Conservation (phyloP, 64 coral and sea anemone genomes). For the Orbicella faveolata region DNA sequence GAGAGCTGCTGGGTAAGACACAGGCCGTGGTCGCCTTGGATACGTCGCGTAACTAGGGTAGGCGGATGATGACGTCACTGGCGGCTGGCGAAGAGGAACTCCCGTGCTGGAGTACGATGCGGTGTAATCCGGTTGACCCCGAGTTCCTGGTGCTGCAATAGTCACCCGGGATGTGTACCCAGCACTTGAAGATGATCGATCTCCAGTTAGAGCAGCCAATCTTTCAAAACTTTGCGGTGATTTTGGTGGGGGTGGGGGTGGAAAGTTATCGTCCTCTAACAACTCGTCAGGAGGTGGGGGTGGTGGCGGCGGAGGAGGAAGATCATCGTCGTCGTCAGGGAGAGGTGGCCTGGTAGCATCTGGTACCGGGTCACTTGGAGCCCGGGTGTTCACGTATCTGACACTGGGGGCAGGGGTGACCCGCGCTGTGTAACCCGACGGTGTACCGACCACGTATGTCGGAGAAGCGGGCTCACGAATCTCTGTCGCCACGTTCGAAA, state of each 20-base stretch:
- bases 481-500: slow-evolving; percentile 80
- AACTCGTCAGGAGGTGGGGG: slow-evolving; percentile 61
- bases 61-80: slow-evolving; percentile 41
- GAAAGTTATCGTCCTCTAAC: slow-evolving; percentile 53
- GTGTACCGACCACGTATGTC: slow-evolving; percentile 65
- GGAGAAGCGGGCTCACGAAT: slow-evolving; percentile 72
- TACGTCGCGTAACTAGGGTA: slow-evolving; percentile 45
- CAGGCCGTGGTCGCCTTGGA: slow-evolving; percentile 46
- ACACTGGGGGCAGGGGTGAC: slow-evolving; percentile 84
- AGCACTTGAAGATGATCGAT: slow-evolving; percentile 37
- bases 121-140: background rate
- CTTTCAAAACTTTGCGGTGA: slow-evolving; percentile 13
- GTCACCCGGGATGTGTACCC: slow-evolving; percentile 36
- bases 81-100: slow-evolving; percentile 28
- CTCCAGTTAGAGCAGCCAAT: slow-evolving; percentile 11
- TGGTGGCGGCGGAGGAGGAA: slow-evolving; percentile 65
- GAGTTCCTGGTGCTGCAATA: background rate
- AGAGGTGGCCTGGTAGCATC: slow-evolving; percentile 41
- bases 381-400: slow-evolving; percentile 69
- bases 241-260: slow-evolving; percentile 70
- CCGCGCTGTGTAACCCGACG: slow-evolving; percentile 69
- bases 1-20: slow-evolving; percentile 52
- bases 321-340: slow-evolving; percentile 66
- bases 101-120: slow-evolving; percentile 3
- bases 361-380: slow-evolving; percentile 52